phyloP scores from a whole-genome alignment of 2,888 invertebrate species.

The Chloroclysta siterata region DNA sequence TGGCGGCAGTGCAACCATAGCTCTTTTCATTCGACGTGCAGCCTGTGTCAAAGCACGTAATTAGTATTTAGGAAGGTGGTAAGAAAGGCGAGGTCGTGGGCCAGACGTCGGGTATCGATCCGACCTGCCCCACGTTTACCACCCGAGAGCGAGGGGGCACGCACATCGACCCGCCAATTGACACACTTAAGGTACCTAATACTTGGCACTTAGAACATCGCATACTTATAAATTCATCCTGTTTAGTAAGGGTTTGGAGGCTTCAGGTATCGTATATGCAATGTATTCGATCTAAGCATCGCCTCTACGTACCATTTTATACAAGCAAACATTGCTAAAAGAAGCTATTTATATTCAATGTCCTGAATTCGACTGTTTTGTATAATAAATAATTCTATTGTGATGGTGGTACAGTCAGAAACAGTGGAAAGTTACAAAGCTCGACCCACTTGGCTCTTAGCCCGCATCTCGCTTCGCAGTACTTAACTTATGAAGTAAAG shows the following conservation, averaged over 20 bases:
- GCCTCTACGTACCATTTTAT: neutral
- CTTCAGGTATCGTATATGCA: neutral
- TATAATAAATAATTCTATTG: conserved; percentile 24
- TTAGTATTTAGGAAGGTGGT: conserved; percentile 86
- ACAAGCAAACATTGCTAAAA: conserved; percentile 1
- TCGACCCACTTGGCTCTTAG: conserved; percentile 81
- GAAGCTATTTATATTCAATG: conserved; percentile 4
- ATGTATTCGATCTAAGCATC: conserved; percentile 4
- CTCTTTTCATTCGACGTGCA: conserved; percentile 80
- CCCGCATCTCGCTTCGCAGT: conserved; percentile 57
- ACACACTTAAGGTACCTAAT: conserved; percentile 84
- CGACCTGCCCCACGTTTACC: conserved; percentile 83
- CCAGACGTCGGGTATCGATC: conserved; percentile 89
- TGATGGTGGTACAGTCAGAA: conserved; percentile 59
- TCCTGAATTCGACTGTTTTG: conserved; percentile 5
- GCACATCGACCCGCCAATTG: conserved; percentile 84
- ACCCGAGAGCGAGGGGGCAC: conserved; percentile 68
- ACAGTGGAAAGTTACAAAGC: conserved; percentile 74
- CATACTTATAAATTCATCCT: conserved; percentile 55
- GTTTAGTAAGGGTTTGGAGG: conserved; percentile 10
- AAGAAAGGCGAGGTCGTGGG: conserved; percentile 84
- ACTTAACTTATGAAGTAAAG: conserved; percentile 26
- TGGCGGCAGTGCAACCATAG: conserved; percentile 59
- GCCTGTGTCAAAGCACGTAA: conserved; percentile 85
- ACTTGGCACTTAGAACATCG: conserved; percentile 75